A percentile compares a stretch with the other conserved stretches of the same genome.
These are phyloP conservation scores for Siphamia tubifer DNA, from an alignment of 2,113 vertebrate species.

Conservation along the genomic window DNA sequence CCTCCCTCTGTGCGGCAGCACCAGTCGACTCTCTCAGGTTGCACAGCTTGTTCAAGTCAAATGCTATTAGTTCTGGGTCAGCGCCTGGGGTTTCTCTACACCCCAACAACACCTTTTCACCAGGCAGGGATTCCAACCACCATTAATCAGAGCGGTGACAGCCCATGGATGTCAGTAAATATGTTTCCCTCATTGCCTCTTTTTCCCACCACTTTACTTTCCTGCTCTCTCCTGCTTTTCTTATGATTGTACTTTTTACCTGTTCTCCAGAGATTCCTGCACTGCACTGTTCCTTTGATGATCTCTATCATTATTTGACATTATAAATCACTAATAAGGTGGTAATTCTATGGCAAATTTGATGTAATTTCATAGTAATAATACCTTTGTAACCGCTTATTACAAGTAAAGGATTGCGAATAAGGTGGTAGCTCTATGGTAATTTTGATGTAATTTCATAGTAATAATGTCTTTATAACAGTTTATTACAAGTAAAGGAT, in stretches of 20 bases:
- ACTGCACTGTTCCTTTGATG: slow-evolving; percentile 18
- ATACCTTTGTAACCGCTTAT: no score
- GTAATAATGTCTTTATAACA: no score
- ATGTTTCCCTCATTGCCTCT: slow-evolving; percentile 70
- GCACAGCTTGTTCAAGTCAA: slow-evolving; percentile 80
- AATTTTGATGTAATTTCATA: no score
- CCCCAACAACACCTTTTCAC: slow-evolving; percentile 78
- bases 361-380: no score
- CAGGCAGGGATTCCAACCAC: slow-evolving; percentile 71
- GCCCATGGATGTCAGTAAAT: slow-evolving; percentile 82
- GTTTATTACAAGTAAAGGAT: no score
- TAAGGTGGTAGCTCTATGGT: no score
- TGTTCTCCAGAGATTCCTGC: slow-evolving; percentile 12
- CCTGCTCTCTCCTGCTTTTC: slow-evolving; percentile 5
- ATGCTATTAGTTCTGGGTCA: slow-evolving; percentile 84
- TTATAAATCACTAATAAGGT: no score
- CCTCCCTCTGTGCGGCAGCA: slow-evolving; percentile 35
- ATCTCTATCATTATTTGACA: background rate
- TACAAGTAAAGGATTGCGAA: no score
- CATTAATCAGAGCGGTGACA: slow-evolving; percentile 83
- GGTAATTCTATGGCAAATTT: no score
- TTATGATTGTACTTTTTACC: slow-evolving; percentile 1
- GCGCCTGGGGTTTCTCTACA: slow-evolving; percentile 69
- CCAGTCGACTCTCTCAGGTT: slow-evolving; percentile 56
- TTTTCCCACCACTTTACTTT: slow-evolving; percentile 39